Evolutionary conservation across 2,113 vertebrate species (phyloP), one percentile per base, ranked within the genome.

Genomic region (Chauna torquata): DNA sequence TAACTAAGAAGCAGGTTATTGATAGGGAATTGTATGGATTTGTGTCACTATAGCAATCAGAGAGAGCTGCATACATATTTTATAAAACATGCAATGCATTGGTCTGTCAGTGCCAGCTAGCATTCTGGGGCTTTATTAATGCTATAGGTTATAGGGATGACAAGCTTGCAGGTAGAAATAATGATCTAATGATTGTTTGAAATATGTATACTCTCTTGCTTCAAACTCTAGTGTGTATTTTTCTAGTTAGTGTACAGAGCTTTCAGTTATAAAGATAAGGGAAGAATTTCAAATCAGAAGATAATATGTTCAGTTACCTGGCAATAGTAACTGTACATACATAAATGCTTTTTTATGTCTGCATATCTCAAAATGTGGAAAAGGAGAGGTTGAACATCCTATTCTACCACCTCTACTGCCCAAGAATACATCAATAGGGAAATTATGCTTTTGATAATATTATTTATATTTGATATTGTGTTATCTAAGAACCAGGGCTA

Each of bases 161-260:
- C 90, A 97, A 90, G 50, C 66, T 92, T 89, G 91, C 80, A 94
- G 90, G 76, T 92, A 94, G 84, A 96, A 97, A 96, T 95, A 95
- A 92, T 90, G 85, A 94, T 71, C 55, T 85, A 95, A 62, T 80
- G 72, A 94, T 93, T 87, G 77, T 61, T 94, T 85, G 71, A 52
- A 93, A 94, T 91, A 85, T 77, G 94, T 36, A 19, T 52, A 40
- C 85, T 83, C 58, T 40, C 28, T 77, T 61, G 20, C 36, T 94
- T 92, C 82, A 55, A 77, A 65, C 8, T 59, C 36, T 20, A 3
- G 69, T 69, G 14, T 69, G 19, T 71, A 40, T 90, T 58, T 69
- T 83, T 75, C 78, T 75, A 91, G 16, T 47, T 93, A 79, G 24
- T 34, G 25, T 72, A 54, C 40, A 84, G 54, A 66, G 13, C 16